Percentiles rank a stretch among this genome's conserved stretches.
phyloP scores from a whole-genome alignment of 2,113 vertebrate species.

The Elgaria multicarinata region DNA sequence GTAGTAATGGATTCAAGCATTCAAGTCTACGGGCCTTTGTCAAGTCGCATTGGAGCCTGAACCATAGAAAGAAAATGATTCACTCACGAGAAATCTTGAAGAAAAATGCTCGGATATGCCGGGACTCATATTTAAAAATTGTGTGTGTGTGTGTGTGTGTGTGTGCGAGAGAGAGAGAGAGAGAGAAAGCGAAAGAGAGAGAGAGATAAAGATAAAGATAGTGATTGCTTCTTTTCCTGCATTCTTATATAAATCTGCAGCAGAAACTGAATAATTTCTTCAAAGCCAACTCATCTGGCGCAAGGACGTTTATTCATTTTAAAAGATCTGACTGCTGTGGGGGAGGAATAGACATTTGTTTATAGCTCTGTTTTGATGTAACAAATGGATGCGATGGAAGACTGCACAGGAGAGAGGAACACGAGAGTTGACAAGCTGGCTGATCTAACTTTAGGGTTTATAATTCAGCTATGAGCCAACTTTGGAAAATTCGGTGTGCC shows the following conservation, averaged over 20 bases:
- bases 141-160: not conserved
- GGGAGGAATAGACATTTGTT: not conserved
- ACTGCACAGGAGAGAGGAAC: not conserved
- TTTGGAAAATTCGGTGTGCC: slow-evolving; percentile 3
- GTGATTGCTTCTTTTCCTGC: not conserved
- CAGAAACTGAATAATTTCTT: not conserved
- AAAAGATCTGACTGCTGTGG: slow-evolving; percentile 10
- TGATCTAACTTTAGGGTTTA: slow-evolving; percentile 30
- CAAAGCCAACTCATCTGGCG: slow-evolving; percentile 9
- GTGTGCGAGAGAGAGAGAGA: not conserved
- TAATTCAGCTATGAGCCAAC: slow-evolving; percentile 7
- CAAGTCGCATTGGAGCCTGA: slow-evolving; percentile 32
- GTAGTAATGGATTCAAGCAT: slow-evolving; percentile 51
- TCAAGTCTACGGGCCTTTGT: slow-evolving; percentile 41
- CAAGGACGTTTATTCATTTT: slow-evolving; percentile 2
- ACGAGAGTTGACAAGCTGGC: slow-evolving; percentile 3
- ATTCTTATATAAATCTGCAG: not conserved
- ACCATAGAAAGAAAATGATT: slow-evolving; percentile 24
- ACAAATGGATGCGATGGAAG: slow-evolving; percentile 38
- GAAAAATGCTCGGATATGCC: not conserved
- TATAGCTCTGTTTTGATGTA: slow-evolving; percentile 46
- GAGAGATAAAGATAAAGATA: not conserved
- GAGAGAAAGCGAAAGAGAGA: not conserved
- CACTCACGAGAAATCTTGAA: not conserved
- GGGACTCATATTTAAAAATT: not conserved